These are phyloP conservation scores for Tiliacea aurago DNA, from an alignment of 2,888 invertebrate genomes.

Conservation along the genomic window DNA sequence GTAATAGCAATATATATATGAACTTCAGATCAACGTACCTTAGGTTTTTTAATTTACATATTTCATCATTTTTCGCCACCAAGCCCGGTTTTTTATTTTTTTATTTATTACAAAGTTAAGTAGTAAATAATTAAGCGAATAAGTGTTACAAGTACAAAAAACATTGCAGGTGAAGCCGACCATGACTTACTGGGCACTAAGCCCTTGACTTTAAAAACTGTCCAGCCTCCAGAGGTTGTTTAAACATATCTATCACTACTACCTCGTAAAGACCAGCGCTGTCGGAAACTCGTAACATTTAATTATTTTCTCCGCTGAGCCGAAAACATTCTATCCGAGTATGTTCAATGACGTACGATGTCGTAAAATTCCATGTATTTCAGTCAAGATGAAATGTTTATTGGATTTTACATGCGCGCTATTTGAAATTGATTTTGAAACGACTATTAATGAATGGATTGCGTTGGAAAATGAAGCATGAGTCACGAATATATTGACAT, in stretches of 20 bases:
- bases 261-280: conserved; percentile 46
- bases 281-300: conserved; percentile 58
- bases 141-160: conserved; percentile 44
- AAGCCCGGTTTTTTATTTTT: conserved; percentile 8
- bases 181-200: conserved; percentile 49
- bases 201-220: conserved; percentile 63
- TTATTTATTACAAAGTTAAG: conserved; percentile 1
- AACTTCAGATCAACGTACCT: conserved; percentile 20
- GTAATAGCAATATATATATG: conserved; percentile 32
- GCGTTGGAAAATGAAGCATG: conserved; percentile 3
- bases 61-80: not conserved
- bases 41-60: conserved; percentile 10
- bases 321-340: conserved; percentile 32
- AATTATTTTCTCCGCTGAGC: conserved; percentile 39
- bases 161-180: conserved; percentile 29
- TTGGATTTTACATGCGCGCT: conserved; percentile 17
- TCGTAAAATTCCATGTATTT: conserved; percentile 46
- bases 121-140: not conserved
- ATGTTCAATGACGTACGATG: conserved; percentile 31
- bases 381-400: conserved; percentile 50
- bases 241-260: conserved; percentile 28
- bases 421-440: conserved; percentile 22
- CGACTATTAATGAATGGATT: conserved; percentile 8
- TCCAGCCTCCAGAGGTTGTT: conserved; percentile 40
- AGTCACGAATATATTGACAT: not conserved